phyloP scores from a whole-genome alignment of 2,797 vertebrate species.

The Saxicola maurus region DNA sequence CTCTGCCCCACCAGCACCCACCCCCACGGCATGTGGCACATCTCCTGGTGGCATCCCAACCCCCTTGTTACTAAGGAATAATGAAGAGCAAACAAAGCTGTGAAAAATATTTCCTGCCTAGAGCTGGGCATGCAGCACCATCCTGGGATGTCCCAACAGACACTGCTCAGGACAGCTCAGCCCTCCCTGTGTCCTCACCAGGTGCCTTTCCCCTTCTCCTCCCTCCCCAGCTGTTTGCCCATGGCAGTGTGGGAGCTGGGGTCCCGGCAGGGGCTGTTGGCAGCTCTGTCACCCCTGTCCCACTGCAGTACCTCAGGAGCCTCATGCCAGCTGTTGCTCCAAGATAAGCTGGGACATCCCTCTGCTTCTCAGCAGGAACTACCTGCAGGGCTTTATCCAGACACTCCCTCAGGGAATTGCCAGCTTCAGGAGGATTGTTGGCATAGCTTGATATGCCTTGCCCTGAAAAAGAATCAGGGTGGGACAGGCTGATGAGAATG shows the following conservation, averaged over 20 bases:
- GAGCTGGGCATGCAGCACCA: neutral
- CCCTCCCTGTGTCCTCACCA: neutral
- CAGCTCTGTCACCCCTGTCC: neutral
- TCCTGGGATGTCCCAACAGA: neutral
- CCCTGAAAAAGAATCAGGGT: slow-evolving; percentile 62
- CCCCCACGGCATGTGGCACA: neutral
- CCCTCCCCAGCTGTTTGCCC: rapidly evolving
- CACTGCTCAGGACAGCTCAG: neutral
- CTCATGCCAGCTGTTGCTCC: slow-evolving; percentile 89
- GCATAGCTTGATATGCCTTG: slow-evolving; percentile 83
- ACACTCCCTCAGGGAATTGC: slow-evolving; percentile 73
- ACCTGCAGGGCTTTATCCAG: slow-evolving; percentile 73
- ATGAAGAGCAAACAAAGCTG: neutral
- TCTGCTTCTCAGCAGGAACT: slow-evolving; percentile 74
- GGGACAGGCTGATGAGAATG: neutral
- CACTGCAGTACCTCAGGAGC: slow-evolving; percentile 66
- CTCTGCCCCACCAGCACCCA: neutral
- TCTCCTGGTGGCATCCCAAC: neutral
- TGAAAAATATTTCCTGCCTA: neutral
- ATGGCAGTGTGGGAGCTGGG: neutral
- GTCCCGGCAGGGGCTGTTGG: neutral
- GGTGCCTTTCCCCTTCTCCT: neutral
- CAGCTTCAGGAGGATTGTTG: slow-evolving; percentile 63
- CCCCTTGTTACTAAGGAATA: neutral
- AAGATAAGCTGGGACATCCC: slow-evolving; percentile 76